Conservation (phyloP, 1,140 invertebrate species). For the Phthorimaea operculella region DNA sequence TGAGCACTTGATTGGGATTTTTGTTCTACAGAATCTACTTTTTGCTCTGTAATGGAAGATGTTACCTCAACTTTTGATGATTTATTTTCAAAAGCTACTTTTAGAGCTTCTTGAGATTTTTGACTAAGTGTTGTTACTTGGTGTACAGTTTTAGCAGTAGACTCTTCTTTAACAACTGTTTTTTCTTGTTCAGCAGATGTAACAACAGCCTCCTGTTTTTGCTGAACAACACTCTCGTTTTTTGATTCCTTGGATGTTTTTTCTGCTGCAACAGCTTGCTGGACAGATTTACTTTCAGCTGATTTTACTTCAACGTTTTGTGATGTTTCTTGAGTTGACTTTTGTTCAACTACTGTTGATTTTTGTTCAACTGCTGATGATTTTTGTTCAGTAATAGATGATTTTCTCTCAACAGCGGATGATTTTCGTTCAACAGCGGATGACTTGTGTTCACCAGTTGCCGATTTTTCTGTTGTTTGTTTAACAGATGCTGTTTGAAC, state of each 20-base stretch:
- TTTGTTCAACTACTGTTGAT: not conserved
- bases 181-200: not conserved
- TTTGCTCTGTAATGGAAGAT: not conserved
- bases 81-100: no score
- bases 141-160: no score
- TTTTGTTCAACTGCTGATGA: not conserved
- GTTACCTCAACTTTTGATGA: not conserved
- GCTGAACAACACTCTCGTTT: not conserved
- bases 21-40: not conserved
- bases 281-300: not conserved
- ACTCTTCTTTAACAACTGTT: no score
- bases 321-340: not conserved
- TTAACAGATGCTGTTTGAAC: conserved; percentile 2
- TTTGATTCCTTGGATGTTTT: not conserved
- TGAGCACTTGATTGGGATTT: not conserved
- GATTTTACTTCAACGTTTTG: not conserved
- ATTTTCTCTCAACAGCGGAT: not conserved
- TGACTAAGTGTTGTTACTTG: no score
- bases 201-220: not conserved
- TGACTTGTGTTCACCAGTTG: conserved; percentile 10
- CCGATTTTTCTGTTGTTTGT: conserved; percentile 13
- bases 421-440: no score
- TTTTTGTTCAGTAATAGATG: conserved; percentile 17
- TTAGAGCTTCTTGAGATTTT: no score
- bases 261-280: not conserved